phyloP scores from a whole-genome alignment of 37 sponge, comb jelly and placozoan species.

The Chondrilla cf. caribensis region DNA sequence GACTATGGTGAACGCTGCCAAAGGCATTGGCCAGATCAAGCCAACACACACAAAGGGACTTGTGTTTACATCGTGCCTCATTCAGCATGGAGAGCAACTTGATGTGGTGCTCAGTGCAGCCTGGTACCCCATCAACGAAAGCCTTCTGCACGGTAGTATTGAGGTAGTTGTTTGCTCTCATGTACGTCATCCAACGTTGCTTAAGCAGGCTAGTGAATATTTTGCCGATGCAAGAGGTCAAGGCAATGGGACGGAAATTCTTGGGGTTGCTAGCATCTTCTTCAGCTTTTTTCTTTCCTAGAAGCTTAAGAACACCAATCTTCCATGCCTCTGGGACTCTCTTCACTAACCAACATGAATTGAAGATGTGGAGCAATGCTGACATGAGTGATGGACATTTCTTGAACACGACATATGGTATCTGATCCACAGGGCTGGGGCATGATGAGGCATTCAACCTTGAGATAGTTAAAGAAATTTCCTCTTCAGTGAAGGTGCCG shows the following conservation, averaged over 20 bases:
- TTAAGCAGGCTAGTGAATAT: slow-evolving; percentile 5
- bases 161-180: slow-evolving; percentile 17
- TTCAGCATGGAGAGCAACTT: not conserved
- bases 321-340: slow-evolving; percentile 10
- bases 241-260: slow-evolving; percentile 28
- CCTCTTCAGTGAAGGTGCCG: not conserved
- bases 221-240: slow-evolving; percentile 23
- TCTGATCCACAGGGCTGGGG: no score
- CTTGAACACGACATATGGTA: no score
- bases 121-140: slow-evolving; percentile 17
- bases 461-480: no score
- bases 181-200: not conserved
- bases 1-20: slow-evolving; percentile 32
- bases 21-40: slow-evolving; percentile 38
- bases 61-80: slow-evolving; percentile 26
- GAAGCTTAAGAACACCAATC: not conserved
- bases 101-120: slow-evolving; percentile 35
- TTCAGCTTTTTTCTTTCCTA: slow-evolving; percentile 20
- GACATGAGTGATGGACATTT: no score
- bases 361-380: slow-evolving; percentile 25
- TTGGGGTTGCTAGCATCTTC: slow-evolving; percentile 18
- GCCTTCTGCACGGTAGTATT: slow-evolving; percentile 15
- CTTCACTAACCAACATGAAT: slow-evolving; percentile 10
- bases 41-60: slow-evolving; percentile 20
- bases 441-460: no score